Evolutionary conservation across 1,140 invertebrate species (phyloP), one percentile per base, ranked within the genome.

Genomic region (Macrobrachium nipponense): DNA sequence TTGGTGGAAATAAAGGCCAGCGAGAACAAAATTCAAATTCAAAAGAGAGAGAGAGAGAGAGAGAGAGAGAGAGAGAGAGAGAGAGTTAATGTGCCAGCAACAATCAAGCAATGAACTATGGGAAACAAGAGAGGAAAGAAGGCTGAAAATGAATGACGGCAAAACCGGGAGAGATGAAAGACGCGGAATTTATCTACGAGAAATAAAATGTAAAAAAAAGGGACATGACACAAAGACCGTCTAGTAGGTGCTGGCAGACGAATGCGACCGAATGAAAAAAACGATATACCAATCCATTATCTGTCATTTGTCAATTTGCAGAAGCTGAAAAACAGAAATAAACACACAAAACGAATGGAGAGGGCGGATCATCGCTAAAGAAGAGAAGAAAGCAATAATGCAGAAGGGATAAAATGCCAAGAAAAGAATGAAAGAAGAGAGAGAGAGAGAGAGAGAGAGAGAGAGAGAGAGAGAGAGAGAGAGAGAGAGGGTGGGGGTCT

Each of bases 11-110:
- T 36, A 20, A 59, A 5, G 61, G 43, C 12, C 6, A 23, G 14
- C 27, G 43, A 43, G 18, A 36, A 12, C 8, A 43, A 20, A 43
- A 18, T 66, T 12, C 8, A 43, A 18, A 11, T 12, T 6, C 3
- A 10, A 6, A 36, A 80, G 62, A 80, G 79, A 58, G 79, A 80
- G 20, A 44, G 61, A 51, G 61, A 66, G 61, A 66, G 61, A 70
- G 64, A 70, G 61, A 70, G 43, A 70, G 59, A 66, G 59, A 64
- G 78, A 64, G 78, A 66, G 61, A 70, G 79, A 66, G 79, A 51
- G 79, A 80, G 61, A 51, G 61, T 12, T 27, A 68, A 58, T n/a
- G 61, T 7, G 43, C 4, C 27, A 36, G 27, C 27, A 36, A 36
- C 27, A 36, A 36, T 36, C 27, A 36, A 36, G 27, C 27, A 36